Evolutionary conservation across 2,113 vertebrate genomes (phyloP).

Genomic region (Scartelaos histophorus): DNA sequence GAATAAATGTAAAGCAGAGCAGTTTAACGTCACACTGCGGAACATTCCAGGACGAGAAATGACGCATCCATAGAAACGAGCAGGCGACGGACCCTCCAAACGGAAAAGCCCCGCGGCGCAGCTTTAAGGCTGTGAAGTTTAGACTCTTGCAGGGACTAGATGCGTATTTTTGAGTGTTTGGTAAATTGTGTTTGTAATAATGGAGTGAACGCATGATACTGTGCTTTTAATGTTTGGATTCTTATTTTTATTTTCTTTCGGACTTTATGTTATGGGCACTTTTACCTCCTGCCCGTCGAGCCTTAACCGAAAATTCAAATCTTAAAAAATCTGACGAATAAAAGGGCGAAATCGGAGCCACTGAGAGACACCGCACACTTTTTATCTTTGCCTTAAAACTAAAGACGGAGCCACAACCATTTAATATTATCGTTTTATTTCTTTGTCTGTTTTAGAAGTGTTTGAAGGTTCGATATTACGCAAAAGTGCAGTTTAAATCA

Average conservation of each 20-base stretch:
- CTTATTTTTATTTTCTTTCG: neutral
- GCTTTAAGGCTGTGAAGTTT: constrained; percentile 62
- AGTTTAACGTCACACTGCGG: no score
- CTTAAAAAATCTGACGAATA: constrained; percentile 1
- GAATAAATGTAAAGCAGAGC: no score
- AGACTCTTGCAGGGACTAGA: constrained; percentile 60
- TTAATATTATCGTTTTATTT: neutral
- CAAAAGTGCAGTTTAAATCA: no score
- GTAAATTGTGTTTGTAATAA: constrained; percentile 22
- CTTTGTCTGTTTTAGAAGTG: neutral
- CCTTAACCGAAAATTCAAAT: constrained; percentile 75
- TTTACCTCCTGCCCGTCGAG: constrained; percentile 76
- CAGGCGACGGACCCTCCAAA: no score
- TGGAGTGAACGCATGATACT: constrained; percentile 45
- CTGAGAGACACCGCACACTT: constrained; percentile 24
- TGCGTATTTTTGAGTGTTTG: constrained; percentile 52
- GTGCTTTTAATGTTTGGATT: constrained; percentile 51
- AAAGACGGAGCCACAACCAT: neutral
- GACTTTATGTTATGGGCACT: constrained; percentile 70
- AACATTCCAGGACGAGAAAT: no score
- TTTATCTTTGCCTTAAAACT: neutral
- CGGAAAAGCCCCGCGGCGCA: no score
- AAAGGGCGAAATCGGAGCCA: constrained; percentile 50
- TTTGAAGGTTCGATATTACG: neutral
- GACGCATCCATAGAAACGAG: no score